These are phyloP conservation scores for Lasiommata megera DNA, from an alignment of 2,888 invertebrate genomes.

Conservation along the genomic window DNA sequence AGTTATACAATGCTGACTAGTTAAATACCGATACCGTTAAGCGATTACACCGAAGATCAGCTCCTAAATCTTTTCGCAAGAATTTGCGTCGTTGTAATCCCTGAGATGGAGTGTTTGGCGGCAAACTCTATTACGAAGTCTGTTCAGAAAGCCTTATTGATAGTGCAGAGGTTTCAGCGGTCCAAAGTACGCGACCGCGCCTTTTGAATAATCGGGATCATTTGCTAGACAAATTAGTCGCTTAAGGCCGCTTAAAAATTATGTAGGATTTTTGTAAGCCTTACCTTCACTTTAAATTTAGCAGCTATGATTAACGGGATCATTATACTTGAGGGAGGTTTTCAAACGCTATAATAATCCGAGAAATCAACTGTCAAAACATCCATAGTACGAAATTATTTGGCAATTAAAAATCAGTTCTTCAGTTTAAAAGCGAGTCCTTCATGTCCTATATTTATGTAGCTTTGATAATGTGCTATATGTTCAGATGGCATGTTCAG, in stretches of 20 bases:
- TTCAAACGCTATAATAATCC: too few species aligned
- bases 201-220: conserved; percentile 26
- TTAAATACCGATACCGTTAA: conserved; percentile 50
- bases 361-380: too few species aligned
- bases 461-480: too few species aligned
- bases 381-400: too few species aligned
- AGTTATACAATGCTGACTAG: conserved; percentile 24
- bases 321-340: too few species aligned
- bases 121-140: conserved; percentile 39
- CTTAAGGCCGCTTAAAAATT: conserved; percentile 17
- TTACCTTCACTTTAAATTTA: background rate
- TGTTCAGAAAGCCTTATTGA: conserved; percentile 41
- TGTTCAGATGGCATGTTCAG: too few species aligned
- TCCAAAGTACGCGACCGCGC: conserved; percentile 29
- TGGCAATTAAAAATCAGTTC: too few species aligned
- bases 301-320: background rate
- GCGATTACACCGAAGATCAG: conserved; percentile 66
- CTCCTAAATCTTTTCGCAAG: conserved; percentile 59
- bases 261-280: background rate
- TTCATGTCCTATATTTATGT: too few species aligned
- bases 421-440: too few species aligned
- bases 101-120: conserved; percentile 61
- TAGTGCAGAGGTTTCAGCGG: conserved; percentile 34
- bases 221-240: conserved; percentile 27
- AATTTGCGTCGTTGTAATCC: conserved; percentile 54